Evolutionary conservation across 1,140 invertebrate genomes (phyloP).

Genomic region (Bactericera cockerelli): DNA sequence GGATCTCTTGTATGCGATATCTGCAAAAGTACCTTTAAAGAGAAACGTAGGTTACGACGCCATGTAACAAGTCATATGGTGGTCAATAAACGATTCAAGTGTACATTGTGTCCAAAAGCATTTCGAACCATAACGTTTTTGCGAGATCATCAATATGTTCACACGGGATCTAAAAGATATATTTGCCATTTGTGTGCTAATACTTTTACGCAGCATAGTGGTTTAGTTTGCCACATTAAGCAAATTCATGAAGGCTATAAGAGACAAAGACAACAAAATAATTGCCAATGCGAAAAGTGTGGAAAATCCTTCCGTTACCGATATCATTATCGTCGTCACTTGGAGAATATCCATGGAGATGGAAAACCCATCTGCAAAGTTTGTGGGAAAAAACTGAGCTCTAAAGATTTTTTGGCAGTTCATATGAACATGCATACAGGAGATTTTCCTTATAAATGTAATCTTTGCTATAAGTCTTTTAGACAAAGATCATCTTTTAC

Average conservation of each 20-base stretch:
- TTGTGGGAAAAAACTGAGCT: conserved; percentile 30
- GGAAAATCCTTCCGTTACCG: background rate
- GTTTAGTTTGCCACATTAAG: conserved; percentile 32
- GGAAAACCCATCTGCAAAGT: conserved; percentile 25
- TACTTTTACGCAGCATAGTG: conserved; percentile 42
- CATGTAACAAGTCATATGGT: too few relatives aligned
- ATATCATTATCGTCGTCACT: background rate
- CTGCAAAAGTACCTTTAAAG: too few relatives aligned
- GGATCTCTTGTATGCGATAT: too few relatives aligned
- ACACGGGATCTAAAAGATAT: conserved; percentile 23
- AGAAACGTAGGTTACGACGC: too few relatives aligned
- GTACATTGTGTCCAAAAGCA: conserved; percentile 1
- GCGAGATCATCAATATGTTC: background rate
- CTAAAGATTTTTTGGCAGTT: conserved; percentile 14
- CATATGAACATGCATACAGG: conserved; percentile 18
- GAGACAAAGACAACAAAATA: background rate
- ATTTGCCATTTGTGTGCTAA: conserved; percentile 36
- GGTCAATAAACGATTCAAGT: conserved; percentile 3
- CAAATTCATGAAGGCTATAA: conserved; percentile 16
- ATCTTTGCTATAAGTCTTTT: conserved; percentile 43
- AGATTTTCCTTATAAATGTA: conserved; percentile 34
- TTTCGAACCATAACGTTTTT: background rate
- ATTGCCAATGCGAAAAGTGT: background rate
- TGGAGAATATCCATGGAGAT: background rate
- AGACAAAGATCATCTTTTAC: conserved; percentile 28